Evolutionary conservation across 2,888 invertebrate species (phyloP).

Genomic region (Candidula unifasciata): DNA sequence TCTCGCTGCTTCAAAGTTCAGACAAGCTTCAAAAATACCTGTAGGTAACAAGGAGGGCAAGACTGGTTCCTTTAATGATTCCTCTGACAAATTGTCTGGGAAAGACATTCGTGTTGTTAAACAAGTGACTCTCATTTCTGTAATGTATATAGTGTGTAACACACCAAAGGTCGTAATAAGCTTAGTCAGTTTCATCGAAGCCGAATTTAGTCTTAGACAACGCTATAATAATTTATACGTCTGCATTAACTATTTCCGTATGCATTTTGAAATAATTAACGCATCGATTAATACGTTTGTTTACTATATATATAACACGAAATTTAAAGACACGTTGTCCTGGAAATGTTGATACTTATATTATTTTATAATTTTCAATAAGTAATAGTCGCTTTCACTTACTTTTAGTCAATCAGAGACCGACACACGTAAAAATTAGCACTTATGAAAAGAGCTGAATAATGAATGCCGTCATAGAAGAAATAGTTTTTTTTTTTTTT

Average conservation of each 20-base stretch:
- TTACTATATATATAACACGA: constrained; percentile 27
- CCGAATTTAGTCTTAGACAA: neutral
- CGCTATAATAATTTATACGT: neutral
- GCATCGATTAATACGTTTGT: neutral
- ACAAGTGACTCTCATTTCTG: constrained; percentile 23
- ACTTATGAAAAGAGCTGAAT: too few species aligned
- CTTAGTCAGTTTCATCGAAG: neutral
- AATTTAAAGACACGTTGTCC: neutral
- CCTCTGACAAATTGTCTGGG: neutral
- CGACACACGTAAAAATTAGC: too few species aligned
- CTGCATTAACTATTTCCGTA: neutral
- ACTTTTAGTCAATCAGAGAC: too few species aligned
- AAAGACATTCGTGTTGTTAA: constrained; percentile 6
- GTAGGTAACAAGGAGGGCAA: neutral
- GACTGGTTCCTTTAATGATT: neutral
- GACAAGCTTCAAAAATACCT: neutral
- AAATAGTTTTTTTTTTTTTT: too few species aligned
- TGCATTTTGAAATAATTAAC: neutral
- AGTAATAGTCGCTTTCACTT: too few species aligned
- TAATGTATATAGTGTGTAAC: neutral
- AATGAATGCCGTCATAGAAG: too few species aligned
- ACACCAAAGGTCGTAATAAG: constrained; percentile 15
- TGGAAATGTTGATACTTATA: neutral
- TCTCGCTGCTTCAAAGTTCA: neutral
- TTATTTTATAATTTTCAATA: too few species aligned